Percentiles rank a stretch among this genome's conserved stretches.
Conservation (phyloP, 2,888 invertebrate genomes). For the Idaea dimidiata region DNA sequence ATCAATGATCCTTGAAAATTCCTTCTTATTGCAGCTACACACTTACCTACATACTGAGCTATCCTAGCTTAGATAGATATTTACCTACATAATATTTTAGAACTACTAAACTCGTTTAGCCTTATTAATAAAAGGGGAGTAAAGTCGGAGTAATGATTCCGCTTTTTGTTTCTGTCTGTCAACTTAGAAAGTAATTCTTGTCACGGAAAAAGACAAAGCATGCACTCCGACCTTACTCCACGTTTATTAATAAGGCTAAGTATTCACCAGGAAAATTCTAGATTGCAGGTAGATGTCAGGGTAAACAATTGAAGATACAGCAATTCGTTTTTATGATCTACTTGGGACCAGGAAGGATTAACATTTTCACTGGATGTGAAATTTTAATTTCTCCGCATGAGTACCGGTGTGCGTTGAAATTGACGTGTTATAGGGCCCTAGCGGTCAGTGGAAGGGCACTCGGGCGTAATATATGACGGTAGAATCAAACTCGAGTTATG, state of each 20-base stretch:
- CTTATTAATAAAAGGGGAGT: no score
- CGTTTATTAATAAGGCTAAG: conserved; percentile 4
- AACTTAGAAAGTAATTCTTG: no score
- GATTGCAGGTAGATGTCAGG: conserved; percentile 29
- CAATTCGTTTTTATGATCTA: conserved; percentile 68
- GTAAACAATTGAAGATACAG: conserved; percentile 68
- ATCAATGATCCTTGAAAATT: no score
- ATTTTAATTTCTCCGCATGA: conserved; percentile 71
- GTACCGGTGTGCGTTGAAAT: conserved; percentile 57
- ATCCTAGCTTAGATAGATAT: no score
- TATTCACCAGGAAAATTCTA: conserved; percentile 22
- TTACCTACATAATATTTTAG: no score
- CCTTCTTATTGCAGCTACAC: no score
- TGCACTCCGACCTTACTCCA: no score
- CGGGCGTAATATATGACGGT: conserved; percentile 27
- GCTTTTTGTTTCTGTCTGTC: no score
- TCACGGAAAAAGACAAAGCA: no score
- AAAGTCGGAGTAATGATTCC: no score
- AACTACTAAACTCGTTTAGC: no score
- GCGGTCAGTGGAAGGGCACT: conserved; percentile 36
- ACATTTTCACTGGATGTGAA: conserved; percentile 71
- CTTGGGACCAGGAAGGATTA: conserved; percentile 69
- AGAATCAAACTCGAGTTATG: conserved; percentile 33
- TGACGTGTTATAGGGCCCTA: conserved; percentile 69
- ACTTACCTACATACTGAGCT: no score